phyloP scores from a whole-genome alignment of 2,888 invertebrate genomes.

The Drosophila mayaguana region DNA sequence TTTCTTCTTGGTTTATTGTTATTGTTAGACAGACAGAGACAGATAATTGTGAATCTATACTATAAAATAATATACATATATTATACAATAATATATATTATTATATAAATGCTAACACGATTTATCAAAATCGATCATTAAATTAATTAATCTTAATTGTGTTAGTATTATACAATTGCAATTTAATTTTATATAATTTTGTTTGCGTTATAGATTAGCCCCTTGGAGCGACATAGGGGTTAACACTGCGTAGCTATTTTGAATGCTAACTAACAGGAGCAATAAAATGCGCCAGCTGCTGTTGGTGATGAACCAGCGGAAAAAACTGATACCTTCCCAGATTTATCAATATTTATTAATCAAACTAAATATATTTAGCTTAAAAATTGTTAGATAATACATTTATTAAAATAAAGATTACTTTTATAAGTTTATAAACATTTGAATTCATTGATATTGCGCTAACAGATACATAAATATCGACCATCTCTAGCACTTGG shows the following conservation, averaged over 20 bases:
- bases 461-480: slow-evolving; percentile 1
- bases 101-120: no score
- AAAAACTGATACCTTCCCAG: background rate
- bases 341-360: no score
- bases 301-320: background rate
- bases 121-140: background rate
- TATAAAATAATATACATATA: no score
- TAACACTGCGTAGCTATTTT: background rate
- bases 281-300: slow-evolving; percentile 30
- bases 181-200: background rate
- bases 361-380: no score
- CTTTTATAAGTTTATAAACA: no score
- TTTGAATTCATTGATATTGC: background rate
- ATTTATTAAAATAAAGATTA: background rate
- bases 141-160: background rate
- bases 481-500: slow-evolving; percentile 33
- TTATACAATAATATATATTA: no score
- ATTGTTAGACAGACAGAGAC: no score
- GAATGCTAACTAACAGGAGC: slow-evolving; percentile 43
- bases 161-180: background rate
- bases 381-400: no score
- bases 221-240: slow-evolving; percentile 6
- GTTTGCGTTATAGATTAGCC: background rate
- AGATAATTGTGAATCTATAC: background rate
- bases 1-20: no score